Evolutionary conservation across 2,888 invertebrate genomes (phyloP).

Genomic region (Coremacera marginata): DNA sequence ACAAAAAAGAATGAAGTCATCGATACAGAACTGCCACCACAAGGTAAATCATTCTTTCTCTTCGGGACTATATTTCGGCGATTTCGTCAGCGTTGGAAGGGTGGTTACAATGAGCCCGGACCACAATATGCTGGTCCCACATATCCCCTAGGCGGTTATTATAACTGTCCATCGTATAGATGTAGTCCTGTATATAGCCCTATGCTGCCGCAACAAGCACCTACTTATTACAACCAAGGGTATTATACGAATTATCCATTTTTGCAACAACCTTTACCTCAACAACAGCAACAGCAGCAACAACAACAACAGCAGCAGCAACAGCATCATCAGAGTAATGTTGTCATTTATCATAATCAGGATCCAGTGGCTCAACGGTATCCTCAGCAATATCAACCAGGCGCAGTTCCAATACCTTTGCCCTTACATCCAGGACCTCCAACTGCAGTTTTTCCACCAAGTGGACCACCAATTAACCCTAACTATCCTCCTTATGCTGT

Average conservation of each 20-base stretch:
- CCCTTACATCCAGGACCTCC: neutral
- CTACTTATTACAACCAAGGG: slow-evolving; percentile 40
- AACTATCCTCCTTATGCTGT: neutral
- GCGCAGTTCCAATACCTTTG: neutral
- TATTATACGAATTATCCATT: slow-evolving; percentile 43
- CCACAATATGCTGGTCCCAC: slow-evolving; percentile 56
- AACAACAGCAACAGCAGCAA: slow-evolving; percentile 48
- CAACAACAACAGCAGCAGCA: slow-evolving; percentile 45
- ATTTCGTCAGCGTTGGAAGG: slow-evolving; percentile 59
- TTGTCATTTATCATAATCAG: slow-evolving; percentile 58
- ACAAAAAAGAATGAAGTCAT: neutral
- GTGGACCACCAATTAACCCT: neutral
- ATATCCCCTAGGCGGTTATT: slow-evolving; percentile 51
- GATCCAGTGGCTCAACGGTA: slow-evolving; percentile 26
- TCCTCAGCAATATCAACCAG: neutral
- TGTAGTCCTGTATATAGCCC: slow-evolving; percentile 51
- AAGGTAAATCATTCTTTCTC: slow-evolving; percentile 57
- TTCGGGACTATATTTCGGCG: slow-evolving; percentile 57
- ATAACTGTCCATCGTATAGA: slow-evolving; percentile 54
- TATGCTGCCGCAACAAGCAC: slow-evolving; percentile 45
- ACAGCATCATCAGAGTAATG: slow-evolving; percentile 56
- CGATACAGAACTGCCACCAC: slow-evolving; percentile 35
- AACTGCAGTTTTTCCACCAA: neutral
- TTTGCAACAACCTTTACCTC: slow-evolving; percentile 43
- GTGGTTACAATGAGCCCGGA: slow-evolving; percentile 35